phyloP scores from a whole-genome alignment of 2,888 invertebrate species.

The Acrobasis consociella region DNA sequence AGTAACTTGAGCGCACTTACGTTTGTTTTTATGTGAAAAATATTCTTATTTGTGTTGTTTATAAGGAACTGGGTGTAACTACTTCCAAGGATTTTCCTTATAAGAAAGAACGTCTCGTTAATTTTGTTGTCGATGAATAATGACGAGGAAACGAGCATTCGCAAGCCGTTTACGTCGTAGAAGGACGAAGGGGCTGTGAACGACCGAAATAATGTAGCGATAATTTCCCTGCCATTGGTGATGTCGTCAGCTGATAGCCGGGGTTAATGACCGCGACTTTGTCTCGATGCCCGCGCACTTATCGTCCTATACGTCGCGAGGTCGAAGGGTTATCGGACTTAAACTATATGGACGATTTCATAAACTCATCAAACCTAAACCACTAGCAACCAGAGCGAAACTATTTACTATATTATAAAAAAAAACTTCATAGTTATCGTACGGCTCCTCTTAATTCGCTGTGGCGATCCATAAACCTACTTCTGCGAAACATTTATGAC shows the following conservation, averaged over 20 bases:
- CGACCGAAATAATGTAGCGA: conserved; percentile 73
- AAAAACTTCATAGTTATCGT: not conserved
- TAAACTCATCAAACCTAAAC: conserved; percentile 4
- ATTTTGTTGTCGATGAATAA: not conserved
- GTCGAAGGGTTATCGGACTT: conserved; percentile 72
- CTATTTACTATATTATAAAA: not conserved
- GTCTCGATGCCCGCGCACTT: conserved; percentile 69
- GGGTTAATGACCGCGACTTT: conserved; percentile 76
- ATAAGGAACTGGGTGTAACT: not conserved
- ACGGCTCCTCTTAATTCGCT: not conserved
- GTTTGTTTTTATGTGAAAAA: conserved; percentile 4
- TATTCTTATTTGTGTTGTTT: conserved; percentile 6
- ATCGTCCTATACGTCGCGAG: conserved; percentile 58
- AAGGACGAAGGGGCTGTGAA: conserved; percentile 51
- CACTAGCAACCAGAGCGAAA: no score
- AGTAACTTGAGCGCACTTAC: not conserved
- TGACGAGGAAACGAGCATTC: conserved; percentile 5
- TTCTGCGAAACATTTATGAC: no score
- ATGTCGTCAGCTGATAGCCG: conserved; percentile 80
- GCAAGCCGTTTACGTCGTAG: conserved; percentile 31
- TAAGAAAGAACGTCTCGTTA: not conserved
- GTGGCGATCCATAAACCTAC: not conserved
- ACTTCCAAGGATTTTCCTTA: not conserved
- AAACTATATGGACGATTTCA: conserved; percentile 43
- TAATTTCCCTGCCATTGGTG: conserved; percentile 69